Conservation (phyloP, 30 jellyfish, hydroid and myxozoan genomes). For the Nemopilema nomurai region DNA sequence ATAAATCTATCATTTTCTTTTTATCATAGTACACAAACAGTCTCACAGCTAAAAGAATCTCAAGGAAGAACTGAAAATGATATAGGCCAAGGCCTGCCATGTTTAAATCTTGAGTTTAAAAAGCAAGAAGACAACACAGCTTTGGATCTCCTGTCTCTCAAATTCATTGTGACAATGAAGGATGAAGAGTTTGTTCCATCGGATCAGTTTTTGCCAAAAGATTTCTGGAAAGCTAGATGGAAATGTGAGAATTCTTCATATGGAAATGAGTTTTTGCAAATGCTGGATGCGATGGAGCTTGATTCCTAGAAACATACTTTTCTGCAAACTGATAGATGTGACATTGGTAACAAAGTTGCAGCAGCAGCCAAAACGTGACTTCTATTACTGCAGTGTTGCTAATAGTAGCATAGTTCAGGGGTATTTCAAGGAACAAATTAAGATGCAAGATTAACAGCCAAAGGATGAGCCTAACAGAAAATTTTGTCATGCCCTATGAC, state of each 20-base stretch:
- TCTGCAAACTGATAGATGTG: too few relatives aligned
- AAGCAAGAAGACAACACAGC: not conserved
- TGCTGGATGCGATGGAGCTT: not conserved
- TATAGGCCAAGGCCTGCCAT: not conserved
- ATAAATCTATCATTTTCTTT: not conserved
- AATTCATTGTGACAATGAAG: constrained; percentile 46
- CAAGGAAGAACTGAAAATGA: not conserved
- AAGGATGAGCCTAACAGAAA: too few relatives aligned
- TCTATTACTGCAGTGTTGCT: too few relatives aligned
- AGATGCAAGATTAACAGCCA: too few relatives aligned
- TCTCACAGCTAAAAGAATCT: not conserved
- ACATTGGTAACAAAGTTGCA: not conserved
- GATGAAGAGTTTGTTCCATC: constrained; percentile 50
- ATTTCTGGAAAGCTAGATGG: constrained; percentile 27
- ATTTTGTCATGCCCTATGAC: too few relatives aligned
- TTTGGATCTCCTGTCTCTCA: constrained; percentile 19
- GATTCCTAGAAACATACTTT: not conserved
- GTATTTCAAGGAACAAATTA: too few relatives aligned
- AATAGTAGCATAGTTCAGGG: too few relatives aligned
- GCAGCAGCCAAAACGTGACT: too few relatives aligned
- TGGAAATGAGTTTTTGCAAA: constrained; percentile 14
- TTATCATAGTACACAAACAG: not conserved
- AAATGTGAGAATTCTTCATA: not conserved
- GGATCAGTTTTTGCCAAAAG: constrained; percentile 21
- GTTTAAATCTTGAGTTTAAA: not conserved